Evolutionary conservation across 2,888 invertebrate genomes (phyloP).

Genomic region (Drosophila borealis): DNA sequence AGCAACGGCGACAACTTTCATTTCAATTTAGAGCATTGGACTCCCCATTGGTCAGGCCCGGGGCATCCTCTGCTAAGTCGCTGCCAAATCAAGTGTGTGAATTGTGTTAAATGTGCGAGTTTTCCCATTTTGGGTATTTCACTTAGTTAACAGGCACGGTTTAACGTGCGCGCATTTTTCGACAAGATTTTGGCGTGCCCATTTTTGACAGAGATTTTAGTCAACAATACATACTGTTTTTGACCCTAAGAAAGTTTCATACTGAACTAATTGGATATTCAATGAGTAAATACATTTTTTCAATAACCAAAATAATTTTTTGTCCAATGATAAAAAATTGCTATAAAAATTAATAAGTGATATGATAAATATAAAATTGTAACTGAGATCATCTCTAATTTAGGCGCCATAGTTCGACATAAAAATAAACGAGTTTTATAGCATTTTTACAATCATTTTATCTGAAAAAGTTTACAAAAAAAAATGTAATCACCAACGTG

Average conservation of each 20-base stretch:
- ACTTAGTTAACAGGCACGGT: conserved; percentile 1
- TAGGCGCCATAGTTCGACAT: too few species aligned
- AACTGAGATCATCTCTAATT: not conserved
- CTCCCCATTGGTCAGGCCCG: conserved; percentile 46
- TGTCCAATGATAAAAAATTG: too few species aligned
- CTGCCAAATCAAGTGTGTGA: conserved; percentile 38
- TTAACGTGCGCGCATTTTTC: not conserved
- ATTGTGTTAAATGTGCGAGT: conserved; percentile 24
- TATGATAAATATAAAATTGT: not conserved
- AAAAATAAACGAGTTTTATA: too few species aligned
- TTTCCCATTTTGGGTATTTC: conserved; percentile 16
- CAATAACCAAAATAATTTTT: too few species aligned
- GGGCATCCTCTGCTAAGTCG: conserved; percentile 8
- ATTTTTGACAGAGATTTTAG: not conserved
- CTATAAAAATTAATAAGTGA: too few species aligned
- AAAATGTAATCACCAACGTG: too few species aligned
- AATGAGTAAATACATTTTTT: too few species aligned
- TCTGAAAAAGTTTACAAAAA: too few species aligned
- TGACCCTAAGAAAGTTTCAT: too few species aligned
- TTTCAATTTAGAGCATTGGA: conserved; percentile 67
- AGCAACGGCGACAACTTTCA: conserved; percentile 70
- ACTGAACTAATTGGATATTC: too few species aligned
- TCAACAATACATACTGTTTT: too few species aligned
- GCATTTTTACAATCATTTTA: too few species aligned
- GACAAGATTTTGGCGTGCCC: not conserved